These are phyloP conservation scores for Vanessa atalanta DNA, from an alignment of 1,140 invertebrate species.

Conservation along the genomic window DNA sequence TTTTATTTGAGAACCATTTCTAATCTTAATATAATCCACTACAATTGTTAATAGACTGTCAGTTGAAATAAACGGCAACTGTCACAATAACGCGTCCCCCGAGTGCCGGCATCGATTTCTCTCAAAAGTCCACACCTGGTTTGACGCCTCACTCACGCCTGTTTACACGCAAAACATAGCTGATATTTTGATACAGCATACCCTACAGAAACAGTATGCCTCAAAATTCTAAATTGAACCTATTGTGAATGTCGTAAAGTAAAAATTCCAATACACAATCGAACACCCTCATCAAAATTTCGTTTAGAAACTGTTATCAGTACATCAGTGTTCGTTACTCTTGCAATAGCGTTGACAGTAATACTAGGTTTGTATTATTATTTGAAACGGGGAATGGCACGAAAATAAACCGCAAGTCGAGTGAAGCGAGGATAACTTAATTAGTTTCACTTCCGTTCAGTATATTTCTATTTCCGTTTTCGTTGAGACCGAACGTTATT, in stretches of 20 bases:
- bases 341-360: conserved; percentile 70
- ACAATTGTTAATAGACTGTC: conserved; percentile 47
- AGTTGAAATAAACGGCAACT: conserved; percentile 71
- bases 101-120: conserved; percentile 72
- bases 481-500: conserved; percentile 65
- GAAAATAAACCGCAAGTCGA: conserved; percentile 74
- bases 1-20: background rate
- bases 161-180: conserved; percentile 76
- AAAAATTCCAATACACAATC: conserved; percentile 42
- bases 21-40: background rate
- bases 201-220: conserved; percentile 50
- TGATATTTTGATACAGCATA: conserved; percentile 71
- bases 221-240: conserved; percentile 45
- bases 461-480: conserved; percentile 79
- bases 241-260: conserved; percentile 37
- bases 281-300: conserved; percentile 62
- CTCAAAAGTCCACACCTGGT: conserved; percentile 72
- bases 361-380: conserved; percentile 69
- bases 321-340: conserved; percentile 68
- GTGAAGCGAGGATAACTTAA: conserved; percentile 76
- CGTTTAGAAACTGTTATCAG: conserved; percentile 68
- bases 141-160: conserved; percentile 72
- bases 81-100: conserved; percentile 72
- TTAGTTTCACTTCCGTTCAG: conserved; percentile 78
- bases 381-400: conserved; percentile 64